phyloP scores from a whole-genome alignment of 2,888 invertebrate genomes.

The Creontiades dilutus region DNA sequence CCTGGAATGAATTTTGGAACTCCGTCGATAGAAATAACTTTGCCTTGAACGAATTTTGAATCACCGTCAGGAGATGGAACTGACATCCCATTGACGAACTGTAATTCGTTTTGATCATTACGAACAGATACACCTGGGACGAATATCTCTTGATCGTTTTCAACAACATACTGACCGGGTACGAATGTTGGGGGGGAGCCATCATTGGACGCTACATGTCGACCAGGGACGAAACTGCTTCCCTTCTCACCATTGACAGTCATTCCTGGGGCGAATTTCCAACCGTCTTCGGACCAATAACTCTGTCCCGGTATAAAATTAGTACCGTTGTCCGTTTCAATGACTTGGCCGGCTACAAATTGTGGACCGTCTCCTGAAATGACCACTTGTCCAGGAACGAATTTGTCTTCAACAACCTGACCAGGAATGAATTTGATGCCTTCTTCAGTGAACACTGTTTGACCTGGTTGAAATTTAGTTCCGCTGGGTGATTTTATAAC shows the following conservation, averaged over 20 bases:
- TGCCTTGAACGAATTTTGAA: slow-evolving; percentile 84
- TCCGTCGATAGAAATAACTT: slow-evolving; percentile 82
- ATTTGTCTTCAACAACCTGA: slow-evolving; percentile 83
- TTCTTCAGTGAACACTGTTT: slow-evolving; percentile 85
- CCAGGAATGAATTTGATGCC: slow-evolving; percentile 88
- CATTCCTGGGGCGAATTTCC: slow-evolving; percentile 83
- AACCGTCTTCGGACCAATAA: slow-evolving; percentile 81
- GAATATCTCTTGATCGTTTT: slow-evolving; percentile 83
- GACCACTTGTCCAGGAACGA: slow-evolving; percentile 87
- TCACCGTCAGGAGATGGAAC: slow-evolving; percentile 84
- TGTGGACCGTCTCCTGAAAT: slow-evolving; percentile 85
- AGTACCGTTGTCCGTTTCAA: slow-evolving; percentile 81
- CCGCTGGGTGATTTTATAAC: slow-evolving; percentile 84
- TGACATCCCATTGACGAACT: slow-evolving; percentile 89
- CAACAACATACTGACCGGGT: slow-evolving; percentile 85
- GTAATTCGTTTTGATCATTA: slow-evolving; percentile 83
- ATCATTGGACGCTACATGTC: slow-evolving; percentile 79
- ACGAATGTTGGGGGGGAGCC: slow-evolving; percentile 80
- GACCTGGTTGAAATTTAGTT: slow-evolving; percentile 85
- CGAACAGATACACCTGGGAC: slow-evolving; percentile 86
- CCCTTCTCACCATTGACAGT: slow-evolving; percentile 79
- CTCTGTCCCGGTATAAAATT: slow-evolving; percentile 86
- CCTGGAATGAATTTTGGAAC: slow-evolving; percentile 83
- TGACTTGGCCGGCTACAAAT: slow-evolving; percentile 84
- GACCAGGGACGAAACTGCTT: slow-evolving; percentile 82